Base-by-base conservation (phyloP, 2,888 invertebrate genomes). In the Euphydryas editha region DNA sequence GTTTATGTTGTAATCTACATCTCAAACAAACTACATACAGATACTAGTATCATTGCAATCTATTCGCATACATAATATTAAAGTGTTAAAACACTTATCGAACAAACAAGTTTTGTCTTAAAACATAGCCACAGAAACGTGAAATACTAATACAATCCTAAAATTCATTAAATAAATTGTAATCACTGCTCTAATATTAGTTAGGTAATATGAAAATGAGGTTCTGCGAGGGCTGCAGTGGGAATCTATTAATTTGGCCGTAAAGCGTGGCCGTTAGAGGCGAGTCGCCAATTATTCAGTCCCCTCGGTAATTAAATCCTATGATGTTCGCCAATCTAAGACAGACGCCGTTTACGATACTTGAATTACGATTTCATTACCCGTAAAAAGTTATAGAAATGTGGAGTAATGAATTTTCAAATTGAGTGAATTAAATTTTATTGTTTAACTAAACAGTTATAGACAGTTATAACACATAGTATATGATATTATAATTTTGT, bases 251-350 rank as follows among this genome's bases (percentile, higher is more conserved):
- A 90, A 91, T 91, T 88, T 87, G 81, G 80, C 84, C 80, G 83
- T 90, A 88, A 90, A 91, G 80, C 80, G 83, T 76, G 78, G 81
- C 85, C 85, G 83, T 89, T 87, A 85, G 83, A 82, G 84, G 79
- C 87, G 84, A 88, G 79, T 87, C 87, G 85, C 88, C 89, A 90
- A 90, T 92, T 88, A 90, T 89, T 87, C 81, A 83, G 79, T 82
- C 88, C 89, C 88, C 86, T 80, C 79, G 77, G 85, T 87, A 90
- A 92, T 91, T 90, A 91, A 92, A 91, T 86, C 88, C 86, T 86
- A 86, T 88, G 88, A 86, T 87, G 86, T 86, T 86, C 88, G 78
- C 88, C 87, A 86, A 87, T 89, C 86, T 87, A 85, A 90, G 89
- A 86, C 88, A 86, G 87, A 81, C 88, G 79, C 80, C 87, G 80